Evolutionary conservation across 2,113 vertebrate species (phyloP).

Genomic region (Otus sunia): DNA sequence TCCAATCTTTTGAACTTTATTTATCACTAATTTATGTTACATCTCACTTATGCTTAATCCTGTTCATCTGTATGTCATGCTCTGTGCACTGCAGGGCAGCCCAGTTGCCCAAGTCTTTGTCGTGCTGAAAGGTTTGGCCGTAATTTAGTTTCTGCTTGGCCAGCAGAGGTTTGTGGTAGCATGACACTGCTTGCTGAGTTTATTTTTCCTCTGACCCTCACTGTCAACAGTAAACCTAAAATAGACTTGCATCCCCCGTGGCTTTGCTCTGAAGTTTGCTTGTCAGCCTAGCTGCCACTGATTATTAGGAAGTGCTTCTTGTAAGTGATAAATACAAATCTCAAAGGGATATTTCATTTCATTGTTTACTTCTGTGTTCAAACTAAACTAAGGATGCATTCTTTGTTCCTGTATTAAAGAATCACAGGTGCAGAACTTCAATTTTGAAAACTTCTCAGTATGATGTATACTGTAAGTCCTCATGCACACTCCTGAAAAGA

Average conservation of each 20-base stretch:
- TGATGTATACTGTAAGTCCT: background rate
- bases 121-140: slow-evolving; percentile 9
- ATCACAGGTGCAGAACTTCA: background rate
- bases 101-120: background rate
- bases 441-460: background rate
- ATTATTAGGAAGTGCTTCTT: slow-evolving; percentile 26
- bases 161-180: slow-evolving; percentile 48
- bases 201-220: slow-evolving; percentile 57
- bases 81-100: background rate
- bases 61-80: background rate
- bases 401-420: background rate
- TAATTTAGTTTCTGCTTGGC: slow-evolving; percentile 55
- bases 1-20: background rate
- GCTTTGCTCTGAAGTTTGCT: slow-evolving; percentile 48
- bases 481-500: background rate
- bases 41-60: background rate
- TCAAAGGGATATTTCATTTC: slow-evolving; percentile 33
- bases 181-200: slow-evolving; percentile 49
- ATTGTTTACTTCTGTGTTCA: background rate
- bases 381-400: background rate
- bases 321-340: slow-evolving; percentile 47
- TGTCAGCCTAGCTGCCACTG: slow-evolving; percentile 53
- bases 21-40: background rate
- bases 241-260: slow-evolving; percentile 27
- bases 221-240: slow-evolving; percentile 50